A percentile compares a stretch with the other conserved stretches of the same genome.
phyloP scores from a whole-genome alignment of 1,140 invertebrate genomes.

The Aphidius gifuensis region DNA sequence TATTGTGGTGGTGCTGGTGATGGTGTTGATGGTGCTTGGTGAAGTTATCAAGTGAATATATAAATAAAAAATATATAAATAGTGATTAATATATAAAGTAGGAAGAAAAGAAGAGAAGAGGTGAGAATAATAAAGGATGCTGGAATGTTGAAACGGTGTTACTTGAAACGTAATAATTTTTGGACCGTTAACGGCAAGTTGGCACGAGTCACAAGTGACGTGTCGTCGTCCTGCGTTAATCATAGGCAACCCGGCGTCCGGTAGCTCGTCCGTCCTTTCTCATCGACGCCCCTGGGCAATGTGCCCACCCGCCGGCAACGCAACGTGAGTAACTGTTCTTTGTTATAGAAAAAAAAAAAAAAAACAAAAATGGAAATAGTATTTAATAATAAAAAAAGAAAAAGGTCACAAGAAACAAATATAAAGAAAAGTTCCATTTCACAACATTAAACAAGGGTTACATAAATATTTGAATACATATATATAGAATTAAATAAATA shows the following conservation, averaged over 20 bases:
- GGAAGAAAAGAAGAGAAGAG: background rate
- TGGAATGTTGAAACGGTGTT: slow-evolving; percentile 16
- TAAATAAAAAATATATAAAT: background rate
- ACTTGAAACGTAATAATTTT: slow-evolving; percentile 34
- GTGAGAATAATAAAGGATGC: background rate
- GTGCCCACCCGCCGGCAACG: slow-evolving; percentile 54
- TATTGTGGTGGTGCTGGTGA: too few relatives aligned
- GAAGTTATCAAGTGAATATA: too few relatives aligned
- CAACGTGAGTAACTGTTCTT: slow-evolving; percentile 45
- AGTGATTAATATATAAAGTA: background rate
- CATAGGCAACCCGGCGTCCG: slow-evolving; percentile 48
- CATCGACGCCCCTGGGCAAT: slow-evolving; percentile 55
- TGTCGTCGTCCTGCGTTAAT: slow-evolving; percentile 40
- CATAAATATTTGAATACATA: too few relatives aligned
- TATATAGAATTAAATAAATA: too few relatives aligned
- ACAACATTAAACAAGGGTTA: too few relatives aligned
- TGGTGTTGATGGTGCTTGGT: too few relatives aligned
- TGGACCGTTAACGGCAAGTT: slow-evolving; percentile 28
- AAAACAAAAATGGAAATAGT: too few relatives aligned
- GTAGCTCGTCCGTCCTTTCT: slow-evolving; percentile 51
- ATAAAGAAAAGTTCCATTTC: too few relatives aligned
- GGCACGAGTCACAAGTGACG: slow-evolving; percentile 35
- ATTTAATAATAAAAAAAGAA: too few relatives aligned
- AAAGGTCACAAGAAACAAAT: too few relatives aligned
- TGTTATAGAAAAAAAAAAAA: background rate